Evolutionary conservation across 2,113 vertebrate genomes (phyloP), one percentile per base, ranked within the genome.

Genomic region (Capreolus pygargus): DNA sequence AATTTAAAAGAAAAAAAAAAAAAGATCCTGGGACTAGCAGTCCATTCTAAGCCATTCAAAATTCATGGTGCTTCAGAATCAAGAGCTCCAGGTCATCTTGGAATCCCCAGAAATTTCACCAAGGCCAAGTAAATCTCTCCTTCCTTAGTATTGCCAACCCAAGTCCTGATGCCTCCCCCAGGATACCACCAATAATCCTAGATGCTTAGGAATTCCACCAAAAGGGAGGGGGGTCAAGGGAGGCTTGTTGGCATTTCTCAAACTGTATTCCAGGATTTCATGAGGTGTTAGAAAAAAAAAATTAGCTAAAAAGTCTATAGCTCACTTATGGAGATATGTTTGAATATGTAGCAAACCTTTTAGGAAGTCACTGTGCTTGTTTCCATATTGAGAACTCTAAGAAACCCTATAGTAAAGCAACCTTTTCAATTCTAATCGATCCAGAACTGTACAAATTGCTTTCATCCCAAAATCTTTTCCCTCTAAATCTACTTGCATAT

Each of bases 371-470:
- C 27, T 55, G 11, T 52, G 52, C 28, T 93, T 84, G 2, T 86
- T 82, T 33, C 30, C 39, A 58, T 78, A 33, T 11, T 43, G 7
- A 76, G 45, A 8, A 28, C 28, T 30, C 89, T 61, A 70, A 94
- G 47, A 52, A 74, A 76, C 16, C 17, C 28, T 52, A 52, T 8
- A 64, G 12, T 88, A 52, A 89, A 91, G 17, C 76, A 86, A 85
- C 14, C 23, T 86, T 92, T 87, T 92, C 74, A 57, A 82, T 81
- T 88, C 74, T 90, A 89, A 81, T 28, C 13, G 8, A 87, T 93
- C 28, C 39, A 81, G n/a, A 96, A 89, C 91, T 95, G 86, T 92
- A 55, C 47, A 92, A 92, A 88, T 91, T 70, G 43, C 23, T 94
- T 95, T 85, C 61, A 55, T 12, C 39, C 78, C 17, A 85, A 88